A percentile compares a stretch with the other conserved stretches of the same genome.
Evolutionary conservation across 2,888 invertebrate species (phyloP).

Genomic region (Pycnomerus fuliginosus): DNA sequence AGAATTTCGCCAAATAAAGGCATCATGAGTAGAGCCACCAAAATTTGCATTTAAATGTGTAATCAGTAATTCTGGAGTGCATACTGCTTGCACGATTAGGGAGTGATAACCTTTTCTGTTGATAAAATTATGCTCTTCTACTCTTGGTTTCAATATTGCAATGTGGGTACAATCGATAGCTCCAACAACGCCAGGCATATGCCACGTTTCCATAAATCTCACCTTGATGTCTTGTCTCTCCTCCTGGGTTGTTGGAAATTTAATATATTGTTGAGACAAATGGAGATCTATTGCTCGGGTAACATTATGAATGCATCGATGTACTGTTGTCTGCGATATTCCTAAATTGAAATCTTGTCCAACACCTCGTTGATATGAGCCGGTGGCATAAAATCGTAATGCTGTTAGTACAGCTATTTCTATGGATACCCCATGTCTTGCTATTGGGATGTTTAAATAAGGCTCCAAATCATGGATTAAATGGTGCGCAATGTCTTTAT

Average conservation of each 20-base stretch:
- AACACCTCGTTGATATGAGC: conserved; percentile 15
- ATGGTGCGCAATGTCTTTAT: conserved; percentile 2
- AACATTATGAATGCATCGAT: not conserved
- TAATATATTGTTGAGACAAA: no score
- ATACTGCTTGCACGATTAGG: not conserved
- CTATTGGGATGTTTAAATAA: not conserved
- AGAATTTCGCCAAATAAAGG: not conserved
- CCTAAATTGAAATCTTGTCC: conserved; percentile 13
- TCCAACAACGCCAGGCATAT: not conserved
- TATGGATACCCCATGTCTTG: not conserved
- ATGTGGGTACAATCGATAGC: conserved; percentile 1
- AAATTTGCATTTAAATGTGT: not conserved
- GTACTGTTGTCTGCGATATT: conserved; percentile 11
- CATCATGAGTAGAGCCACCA: not conserved
- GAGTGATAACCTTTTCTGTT: conserved; percentile 1
- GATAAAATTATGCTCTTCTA: not conserved
- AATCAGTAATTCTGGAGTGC: not conserved
- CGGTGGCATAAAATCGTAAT: conserved; percentile 16
- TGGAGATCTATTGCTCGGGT: no score
- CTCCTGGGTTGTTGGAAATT: no score
- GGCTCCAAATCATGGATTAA: conserved; percentile 1
- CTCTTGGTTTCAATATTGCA: not conserved
- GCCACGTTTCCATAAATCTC: not conserved
- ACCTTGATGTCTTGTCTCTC: no score
- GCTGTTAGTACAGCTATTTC: conserved; percentile 10